Evolutionary conservation across 2,888 invertebrate genomes (phyloP).

Genomic region (Encarsia formosa): DNA sequence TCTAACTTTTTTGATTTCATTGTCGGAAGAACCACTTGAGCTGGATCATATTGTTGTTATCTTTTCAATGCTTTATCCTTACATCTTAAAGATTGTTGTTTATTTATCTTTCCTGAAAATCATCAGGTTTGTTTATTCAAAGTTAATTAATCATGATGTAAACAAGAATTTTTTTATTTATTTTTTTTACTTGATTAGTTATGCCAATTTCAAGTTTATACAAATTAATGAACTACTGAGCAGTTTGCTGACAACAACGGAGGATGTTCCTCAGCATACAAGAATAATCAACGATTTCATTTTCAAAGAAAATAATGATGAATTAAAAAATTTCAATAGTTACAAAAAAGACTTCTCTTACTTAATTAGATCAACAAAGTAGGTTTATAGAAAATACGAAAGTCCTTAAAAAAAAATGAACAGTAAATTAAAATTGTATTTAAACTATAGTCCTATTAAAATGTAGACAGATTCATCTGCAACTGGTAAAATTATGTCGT

Average conservation of each 20-base stretch:
- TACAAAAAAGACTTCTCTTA: too few species aligned
- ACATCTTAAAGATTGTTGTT: too few species aligned
- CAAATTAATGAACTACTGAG: constrained; percentile 3
- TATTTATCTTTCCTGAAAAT: background rate
- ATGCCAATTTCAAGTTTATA: constrained; percentile 2
- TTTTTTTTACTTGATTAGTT: background rate
- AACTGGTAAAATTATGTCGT: background rate
- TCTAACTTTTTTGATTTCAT: too few species aligned
- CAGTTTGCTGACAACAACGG: constrained; percentile 4
- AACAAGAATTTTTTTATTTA: background rate
- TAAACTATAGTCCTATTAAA: too few species aligned
- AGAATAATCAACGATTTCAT: background rate
- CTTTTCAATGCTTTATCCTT: too few species aligned
- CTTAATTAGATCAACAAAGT: too few species aligned
- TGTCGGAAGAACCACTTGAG: too few species aligned
- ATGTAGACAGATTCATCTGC: background rate
- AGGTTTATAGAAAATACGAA: too few species aligned
- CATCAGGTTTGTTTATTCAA: background rate
- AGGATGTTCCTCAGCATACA: background rate
- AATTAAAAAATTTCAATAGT: too few species aligned
- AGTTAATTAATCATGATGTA: background rate
- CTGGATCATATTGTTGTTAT: too few species aligned
- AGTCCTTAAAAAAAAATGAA: too few species aligned
- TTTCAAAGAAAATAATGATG: background rate
- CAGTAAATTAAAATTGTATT: too few species aligned